phyloP scores from a whole-genome alignment of 2,888 invertebrate genomes.

The Mellilla xanthometata region DNA sequence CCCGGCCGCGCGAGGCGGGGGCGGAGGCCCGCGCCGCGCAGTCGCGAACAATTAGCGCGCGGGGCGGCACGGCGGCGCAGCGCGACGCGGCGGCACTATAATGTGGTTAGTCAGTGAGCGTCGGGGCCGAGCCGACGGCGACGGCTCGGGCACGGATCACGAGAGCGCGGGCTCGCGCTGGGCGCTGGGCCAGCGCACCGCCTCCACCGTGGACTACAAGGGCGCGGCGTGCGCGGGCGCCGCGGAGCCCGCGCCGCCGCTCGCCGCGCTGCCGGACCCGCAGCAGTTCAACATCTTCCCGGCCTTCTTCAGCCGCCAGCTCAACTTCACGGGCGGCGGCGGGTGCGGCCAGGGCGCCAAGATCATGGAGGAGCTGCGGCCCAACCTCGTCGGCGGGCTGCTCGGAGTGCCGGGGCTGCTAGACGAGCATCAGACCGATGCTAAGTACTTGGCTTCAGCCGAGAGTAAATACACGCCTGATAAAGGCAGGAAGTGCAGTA shows the following conservation, averaged over 20 bases:
- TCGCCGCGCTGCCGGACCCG: constrained; percentile 84
- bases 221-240: constrained; percentile 87
- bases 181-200: constrained; percentile 72
- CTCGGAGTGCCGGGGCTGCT: constrained; percentile 90
- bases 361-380: constrained; percentile 93
- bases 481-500: constrained; percentile 89
- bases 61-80: constrained; percentile 69
- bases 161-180: constrained; percentile 74
- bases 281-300: constrained; percentile 96
- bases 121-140: constrained; percentile 83
- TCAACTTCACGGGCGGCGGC: constrained; percentile 89
- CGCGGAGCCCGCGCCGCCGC: constrained; percentile 78
- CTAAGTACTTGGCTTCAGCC: constrained; percentile 78
- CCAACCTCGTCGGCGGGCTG: constrained; percentile 90
- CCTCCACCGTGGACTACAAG: constrained; percentile 93
- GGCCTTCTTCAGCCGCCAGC: constrained; percentile 94
- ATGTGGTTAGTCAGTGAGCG: constrained; percentile 86
- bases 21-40: constrained; percentile 71
- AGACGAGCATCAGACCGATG: constrained; percentile 87
- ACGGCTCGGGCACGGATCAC: constrained; percentile 69
- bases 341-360: constrained; percentile 88
- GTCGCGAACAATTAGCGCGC: constrained; percentile 79
- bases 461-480: constrained; percentile 82
- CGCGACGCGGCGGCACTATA: constrained; percentile 79
- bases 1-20: constrained; percentile 70